Evolutionary conservation across 2,888 invertebrate species (phyloP).

Genomic region (Caenorhabditis wallacei): DNA sequence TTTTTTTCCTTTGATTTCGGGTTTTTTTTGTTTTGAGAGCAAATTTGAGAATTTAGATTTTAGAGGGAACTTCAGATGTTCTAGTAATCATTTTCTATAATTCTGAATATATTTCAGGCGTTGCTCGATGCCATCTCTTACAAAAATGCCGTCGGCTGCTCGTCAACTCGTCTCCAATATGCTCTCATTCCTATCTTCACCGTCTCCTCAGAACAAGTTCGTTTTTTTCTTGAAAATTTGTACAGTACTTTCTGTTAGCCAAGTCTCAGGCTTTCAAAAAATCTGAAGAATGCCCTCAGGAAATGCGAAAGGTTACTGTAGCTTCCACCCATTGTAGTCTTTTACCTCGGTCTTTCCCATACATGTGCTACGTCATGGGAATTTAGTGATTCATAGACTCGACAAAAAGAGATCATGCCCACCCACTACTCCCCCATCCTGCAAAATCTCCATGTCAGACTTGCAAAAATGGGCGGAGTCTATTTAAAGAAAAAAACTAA

Average conservation of each 20-base stretch:
- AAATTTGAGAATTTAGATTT: not conserved
- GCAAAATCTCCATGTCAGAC: too few relatives aligned
- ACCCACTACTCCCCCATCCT: too few relatives aligned
- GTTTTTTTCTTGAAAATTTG: constrained; percentile 5
- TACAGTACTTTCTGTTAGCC: not conserved
- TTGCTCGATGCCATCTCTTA: constrained; percentile 73
- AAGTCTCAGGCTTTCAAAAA: not conserved
- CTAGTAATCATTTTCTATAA: not conserved
- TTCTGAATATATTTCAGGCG: constrained; percentile 52
- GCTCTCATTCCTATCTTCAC: constrained; percentile 71
- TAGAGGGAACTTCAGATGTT: too few relatives aligned
- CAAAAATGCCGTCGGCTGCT: constrained; percentile 77
- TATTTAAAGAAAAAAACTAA: too few relatives aligned
- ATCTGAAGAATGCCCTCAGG: too few relatives aligned
- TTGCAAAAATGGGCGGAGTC: too few relatives aligned
- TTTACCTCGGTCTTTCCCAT: too few relatives aligned
- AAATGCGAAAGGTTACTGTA: too few relatives aligned
- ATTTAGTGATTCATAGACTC: too few relatives aligned
- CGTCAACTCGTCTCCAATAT: constrained; percentile 74
- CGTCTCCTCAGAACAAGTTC: constrained; percentile 71
- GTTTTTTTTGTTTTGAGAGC: not conserved
- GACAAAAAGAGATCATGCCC: too few relatives aligned
- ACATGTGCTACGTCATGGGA: too few relatives aligned
- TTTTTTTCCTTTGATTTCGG: not conserved
- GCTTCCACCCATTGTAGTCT: too few relatives aligned